Conservation (phyloP, 2,113 vertebrate genomes). For the Salvelinus sp. region DNA sequence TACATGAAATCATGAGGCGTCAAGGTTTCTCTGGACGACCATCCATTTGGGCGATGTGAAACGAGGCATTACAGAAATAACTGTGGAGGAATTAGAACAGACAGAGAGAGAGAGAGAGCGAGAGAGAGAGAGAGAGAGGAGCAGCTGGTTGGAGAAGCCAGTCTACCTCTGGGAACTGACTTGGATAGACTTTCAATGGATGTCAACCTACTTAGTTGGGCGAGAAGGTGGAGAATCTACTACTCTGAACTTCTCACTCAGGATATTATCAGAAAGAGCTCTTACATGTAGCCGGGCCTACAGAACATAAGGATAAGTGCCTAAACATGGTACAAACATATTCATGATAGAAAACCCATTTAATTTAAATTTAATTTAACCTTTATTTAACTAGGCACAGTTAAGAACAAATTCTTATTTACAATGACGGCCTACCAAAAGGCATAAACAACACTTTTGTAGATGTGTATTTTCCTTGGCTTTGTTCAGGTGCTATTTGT, state of each 20-base stretch:
- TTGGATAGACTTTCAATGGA: slow-evolving; percentile 33
- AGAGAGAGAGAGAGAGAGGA: neutral
- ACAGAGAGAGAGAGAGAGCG: neutral
- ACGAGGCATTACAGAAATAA: slow-evolving; percentile 7
- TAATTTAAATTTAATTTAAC: no score
- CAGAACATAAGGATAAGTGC: no score
- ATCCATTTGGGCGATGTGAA: neutral
- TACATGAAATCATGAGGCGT: neutral
- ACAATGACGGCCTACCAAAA: no score
- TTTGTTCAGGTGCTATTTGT: neutral
- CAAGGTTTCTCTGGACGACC: neutral
- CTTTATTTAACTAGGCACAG: no score
- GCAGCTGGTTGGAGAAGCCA: slow-evolving; percentile 35
- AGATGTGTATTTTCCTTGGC: neutral
- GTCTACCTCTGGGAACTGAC: slow-evolving; percentile 34
- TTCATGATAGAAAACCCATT: no score
- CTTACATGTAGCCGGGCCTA: no score
- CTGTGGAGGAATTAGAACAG: slow-evolving; percentile 33
- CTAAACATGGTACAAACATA: no score
- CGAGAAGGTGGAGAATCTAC: neutral
- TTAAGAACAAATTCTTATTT: no score
- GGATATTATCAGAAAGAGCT: neutral
- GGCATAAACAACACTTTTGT: no score
- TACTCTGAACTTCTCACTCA: neutral
- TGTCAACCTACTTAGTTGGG: slow-evolving; percentile 34